Percentiles rank a stretch among this genome's conserved stretches.
phyloP scores from a whole-genome alignment of 2,797 vertebrate genomes.

The Argentina silus region DNA sequence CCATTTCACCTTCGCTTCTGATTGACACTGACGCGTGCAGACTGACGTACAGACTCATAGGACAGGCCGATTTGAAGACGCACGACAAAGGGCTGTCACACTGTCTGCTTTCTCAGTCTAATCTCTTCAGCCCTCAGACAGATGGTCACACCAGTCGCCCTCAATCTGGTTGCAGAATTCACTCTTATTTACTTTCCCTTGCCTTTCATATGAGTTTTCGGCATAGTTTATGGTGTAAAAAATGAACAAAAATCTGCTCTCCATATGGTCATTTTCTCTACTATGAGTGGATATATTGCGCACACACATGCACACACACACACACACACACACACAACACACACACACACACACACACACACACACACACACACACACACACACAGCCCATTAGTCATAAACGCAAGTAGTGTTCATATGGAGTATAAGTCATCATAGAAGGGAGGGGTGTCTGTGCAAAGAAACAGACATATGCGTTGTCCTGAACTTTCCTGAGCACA shows the following conservation, averaged over 20 bases:
- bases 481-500: not conserved
- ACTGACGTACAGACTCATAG: not conserved
- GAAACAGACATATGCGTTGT: not conserved
- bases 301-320: constrained; percentile 13
- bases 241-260: constrained; percentile 36
- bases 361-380: constrained; percentile 28
- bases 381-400: constrained; percentile 4
- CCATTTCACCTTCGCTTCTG: too few relatives aligned
- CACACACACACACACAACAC: constrained; percentile 25
- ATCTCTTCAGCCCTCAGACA: constrained; percentile 40
- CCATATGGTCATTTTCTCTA: not conserved
- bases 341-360: constrained; percentile 23
- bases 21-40: not conserved
- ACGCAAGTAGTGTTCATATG: not conserved
- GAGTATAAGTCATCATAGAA: not conserved
- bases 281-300: constrained; percentile 43
- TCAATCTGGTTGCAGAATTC: not conserved
- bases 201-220: constrained; percentile 26
- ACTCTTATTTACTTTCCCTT: constrained; percentile 7
- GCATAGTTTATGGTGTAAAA: constrained; percentile 2
- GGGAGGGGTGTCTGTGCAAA: not conserved
- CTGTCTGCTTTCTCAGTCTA: constrained; percentile 26
- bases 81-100: not conserved
- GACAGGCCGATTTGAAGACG: not conserved
- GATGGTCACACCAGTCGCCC: constrained; percentile 52